Base-by-base conservation (phyloP, 2,113 vertebrate genomes). In the Scalopus aquaticus region DNA sequence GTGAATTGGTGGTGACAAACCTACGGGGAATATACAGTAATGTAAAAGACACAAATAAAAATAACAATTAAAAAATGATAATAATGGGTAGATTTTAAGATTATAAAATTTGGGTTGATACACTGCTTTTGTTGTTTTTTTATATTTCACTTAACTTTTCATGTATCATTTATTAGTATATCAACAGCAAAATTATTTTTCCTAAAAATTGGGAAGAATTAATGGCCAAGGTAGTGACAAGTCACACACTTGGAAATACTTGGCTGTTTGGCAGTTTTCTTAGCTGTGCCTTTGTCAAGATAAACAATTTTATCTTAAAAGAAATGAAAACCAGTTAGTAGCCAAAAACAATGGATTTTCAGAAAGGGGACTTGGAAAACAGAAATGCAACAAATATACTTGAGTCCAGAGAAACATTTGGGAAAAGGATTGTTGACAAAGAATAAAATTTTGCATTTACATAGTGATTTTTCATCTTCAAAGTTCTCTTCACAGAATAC, bases 291-390 rank as follows among this genome's bases (percentile, higher is more conserved):
- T 37, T 92, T 97, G 80, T 78, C 69, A 83, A 96, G 69, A 76
- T 60, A 91, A 95, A 95, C 28, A 95, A 73, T 92, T 97, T 95
- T 96, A 97, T 86, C 92, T 77, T 97, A 80, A 81, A 98, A 79
- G 92, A n/a, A n/a, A 90, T 78, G 81, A 77, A 95, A 95, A 88
- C 86, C 12, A 92, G 69, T 95, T 89, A 96, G 62, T 84, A 93
- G 83, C 77, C 95, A 93, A 97, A 95, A 95, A 91, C 46, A 95
- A 95, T 16, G 78, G 35, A 13, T 58, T 96, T 81, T 37, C 11
- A 88, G 90, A 46, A 3, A 70, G 76, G 32, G 65, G 44, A 96
- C 93, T 58, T 95, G 93, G 26, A 94, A 39, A 77, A 78, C 16
- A 90, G 95, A 97, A 97, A 65, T 67, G 69, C 1, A 96, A 93